phyloP scores from a whole-genome alignment of 2,888 invertebrate genomes.

The Schrankia costaestrigalis region DNA sequence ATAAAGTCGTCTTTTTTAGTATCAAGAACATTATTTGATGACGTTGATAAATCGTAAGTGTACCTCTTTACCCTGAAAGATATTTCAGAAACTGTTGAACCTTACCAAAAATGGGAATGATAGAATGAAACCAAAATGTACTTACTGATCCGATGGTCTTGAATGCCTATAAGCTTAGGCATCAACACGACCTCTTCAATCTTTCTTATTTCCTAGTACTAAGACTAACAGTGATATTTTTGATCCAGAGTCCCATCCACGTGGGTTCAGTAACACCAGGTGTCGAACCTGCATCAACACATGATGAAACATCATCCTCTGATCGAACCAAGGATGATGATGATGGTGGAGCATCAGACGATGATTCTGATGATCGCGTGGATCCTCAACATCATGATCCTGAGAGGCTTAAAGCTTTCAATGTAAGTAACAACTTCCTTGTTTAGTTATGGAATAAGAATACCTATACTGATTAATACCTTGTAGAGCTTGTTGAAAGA shows the following conservation, averaged over 20 bases:
- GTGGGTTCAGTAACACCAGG: slow-evolving; percentile 76
- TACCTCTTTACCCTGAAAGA: no score
- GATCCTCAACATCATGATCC: slow-evolving; percentile 94
- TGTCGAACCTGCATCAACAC: slow-evolving; percentile 82
- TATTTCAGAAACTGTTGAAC: no score
- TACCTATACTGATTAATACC: no score
- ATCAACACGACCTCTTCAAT: not conserved
- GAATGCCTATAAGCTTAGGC: no score
- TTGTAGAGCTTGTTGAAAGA: no score
- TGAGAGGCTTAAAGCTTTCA: slow-evolving; percentile 96
- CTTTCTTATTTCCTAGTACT: not conserved
- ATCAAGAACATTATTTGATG: no score
- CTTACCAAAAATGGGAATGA: no score
- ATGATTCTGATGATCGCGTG: slow-evolving; percentile 94
- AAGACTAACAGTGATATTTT: not conserved
- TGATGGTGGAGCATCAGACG: slow-evolving; percentile 83
- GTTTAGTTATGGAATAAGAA: not conserved
- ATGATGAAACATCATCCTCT: slow-evolving; percentile 94
- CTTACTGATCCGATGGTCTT: no score
- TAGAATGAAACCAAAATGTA: no score
- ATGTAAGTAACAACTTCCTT: slow-evolving; percentile 82
- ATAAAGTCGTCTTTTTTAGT: no score
- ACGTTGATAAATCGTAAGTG: no score
- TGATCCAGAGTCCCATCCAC: slow-evolving; percentile 83
- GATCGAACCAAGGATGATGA: slow-evolving; percentile 92